Base-by-base conservation (phyloP, 2,797 vertebrate genomes). In the Dendrocincla fuliginosa region DNA sequence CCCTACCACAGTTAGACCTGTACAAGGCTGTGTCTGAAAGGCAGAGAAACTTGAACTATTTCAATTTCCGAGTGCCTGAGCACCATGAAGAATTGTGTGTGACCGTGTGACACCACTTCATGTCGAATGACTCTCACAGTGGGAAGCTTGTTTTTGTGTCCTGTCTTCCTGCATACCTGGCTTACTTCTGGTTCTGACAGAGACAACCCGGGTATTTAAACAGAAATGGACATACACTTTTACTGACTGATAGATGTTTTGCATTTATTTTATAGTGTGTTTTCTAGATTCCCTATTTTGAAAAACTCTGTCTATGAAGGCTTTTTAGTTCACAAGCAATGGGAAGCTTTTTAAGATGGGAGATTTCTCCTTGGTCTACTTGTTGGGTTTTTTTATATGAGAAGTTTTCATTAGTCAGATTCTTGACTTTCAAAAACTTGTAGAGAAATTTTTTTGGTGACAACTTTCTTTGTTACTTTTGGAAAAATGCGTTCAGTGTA, bases 11-110 rank as follows among this genome's bases (percentile, higher is more conserved):
- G 42, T 97, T 96, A 94, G 75, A 79, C 75, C 86, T 68, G 46
- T 96, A 65, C 30, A 67, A 82, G 89, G 80, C 84, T 96, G 94
- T 93, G 89, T 64, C 93, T 95, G 94, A 82, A 96, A 96, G 88
- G 77, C 49, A 55, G 42, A 83, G 47, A 94, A 84, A 41, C 44
- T 52, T 46, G 85, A 81, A 76, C 55, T 74, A 17, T 96, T 94
- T 86, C 65, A 79, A 55, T 95, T 95, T 94, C 90, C 64, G 32
- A 90, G 74, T 93, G 76, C 84, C 90, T 76, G 84, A 82, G 68
- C 84, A 53, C 78, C 37, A 22, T 68, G 65, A 95, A 57, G 78
- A 70, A 89, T 97, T 94, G 57, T 61, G 63, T 63, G 87, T 70
- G 82, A 87, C 80, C 8, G 13, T 74, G 55, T 95, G 96, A 93